phyloP scores from a whole-genome alignment of 2,113 vertebrate genomes.

The Eulemur macaco region DNA sequence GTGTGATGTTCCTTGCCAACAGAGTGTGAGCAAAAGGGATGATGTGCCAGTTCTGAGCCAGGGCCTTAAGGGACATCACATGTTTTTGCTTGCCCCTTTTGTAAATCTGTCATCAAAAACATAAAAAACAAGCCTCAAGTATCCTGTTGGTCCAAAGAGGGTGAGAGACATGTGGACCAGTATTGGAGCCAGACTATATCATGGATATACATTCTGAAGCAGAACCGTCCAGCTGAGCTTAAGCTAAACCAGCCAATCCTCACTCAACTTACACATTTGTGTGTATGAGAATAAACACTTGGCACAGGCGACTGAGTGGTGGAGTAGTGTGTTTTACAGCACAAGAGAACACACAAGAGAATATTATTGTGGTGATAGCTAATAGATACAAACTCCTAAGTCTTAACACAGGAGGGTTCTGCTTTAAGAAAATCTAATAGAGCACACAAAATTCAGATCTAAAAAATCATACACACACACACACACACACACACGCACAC shows the following conservation, averaged over 20 bases:
- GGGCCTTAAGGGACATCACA: neutral
- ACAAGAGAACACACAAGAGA: neutral
- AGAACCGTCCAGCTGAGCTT: neutral
- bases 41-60: neutral
- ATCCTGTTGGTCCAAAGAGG: neutral
- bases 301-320: neutral
- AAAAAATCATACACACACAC: neutral
- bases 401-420: neutral
- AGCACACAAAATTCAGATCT: neutral
- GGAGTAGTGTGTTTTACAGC: neutral
- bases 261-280: neutral
- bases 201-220: neutral
- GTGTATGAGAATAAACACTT: neutral
- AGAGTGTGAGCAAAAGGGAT: neutral
- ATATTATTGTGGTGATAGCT: neutral
- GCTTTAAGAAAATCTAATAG: neutral
- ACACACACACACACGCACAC: neutral
- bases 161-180: neutral
- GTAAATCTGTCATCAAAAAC: conserved; percentile 11
- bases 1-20: neutral
- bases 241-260: neutral
- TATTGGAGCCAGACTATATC: neutral
- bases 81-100: neutral
- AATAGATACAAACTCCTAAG: neutral
- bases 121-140: neutral